Evolutionary conservation across 2,888 invertebrate genomes (phyloP), one percentile per base, ranked within the genome.

Genomic region (Apocheima hispidaria): DNA sequence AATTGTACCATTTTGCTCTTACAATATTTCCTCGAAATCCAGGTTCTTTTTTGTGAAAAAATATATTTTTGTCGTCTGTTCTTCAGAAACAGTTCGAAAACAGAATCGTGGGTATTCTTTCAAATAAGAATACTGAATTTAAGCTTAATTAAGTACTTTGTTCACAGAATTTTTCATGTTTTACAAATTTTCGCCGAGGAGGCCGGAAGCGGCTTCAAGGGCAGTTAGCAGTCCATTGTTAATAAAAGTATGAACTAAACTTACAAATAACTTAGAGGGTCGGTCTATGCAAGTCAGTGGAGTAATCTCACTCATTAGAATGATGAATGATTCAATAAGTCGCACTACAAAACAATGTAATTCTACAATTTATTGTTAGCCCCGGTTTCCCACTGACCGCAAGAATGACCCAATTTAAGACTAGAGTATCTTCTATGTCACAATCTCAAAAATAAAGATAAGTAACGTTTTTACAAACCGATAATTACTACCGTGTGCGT

Each of bases 121-220:
- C 7, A 7, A 12, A 40, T 44, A 41, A 23, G 14, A 9, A 16
- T 38, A 18, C 73, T 68, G 75, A 77, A 75, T 79, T 75, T 86
- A 84, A 78, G 70, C 82, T 86, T 86, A 79, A 82, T 90, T 91
- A 91, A 91, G 90, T 91, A 90, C 90, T 81, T 71, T 28, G 41
- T 54, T 65, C 46, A 53, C 57, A 60, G 51, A 60, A 52, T 43
- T n/a, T 46, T 63, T 74, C 35, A 33, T 14, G 10, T 73, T 73
- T 74, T 60, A 74, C 69, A 71, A 65, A 60, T 71, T 72, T 70
- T 66, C 65, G 74, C 73, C 66, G 61, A 60, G 70, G 59, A 71
- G 52, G 75, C 76, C 67, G 74, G 75, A 84, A 84, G 79, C 81
- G 73, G 82, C 82, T 81, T 77, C 73, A 72, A 81, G 75, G 82